Evolutionary conservation across 2,113 vertebrate species (phyloP).

Genomic region (Bucco capensis): DNA sequence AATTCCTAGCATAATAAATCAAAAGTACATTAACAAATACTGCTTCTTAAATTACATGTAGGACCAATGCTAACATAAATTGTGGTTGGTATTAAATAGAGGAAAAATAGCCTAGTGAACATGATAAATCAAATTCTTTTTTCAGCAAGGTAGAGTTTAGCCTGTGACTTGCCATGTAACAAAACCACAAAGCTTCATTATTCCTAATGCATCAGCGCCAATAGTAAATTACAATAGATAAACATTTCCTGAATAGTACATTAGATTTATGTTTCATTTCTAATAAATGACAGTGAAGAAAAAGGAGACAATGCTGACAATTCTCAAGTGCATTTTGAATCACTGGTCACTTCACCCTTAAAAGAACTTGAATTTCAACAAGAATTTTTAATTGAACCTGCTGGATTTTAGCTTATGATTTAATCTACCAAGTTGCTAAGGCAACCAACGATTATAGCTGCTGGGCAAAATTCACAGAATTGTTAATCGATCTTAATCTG

Average conservation of each 20-base stretch:
- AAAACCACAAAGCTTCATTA: neutral
- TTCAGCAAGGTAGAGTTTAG: neutral
- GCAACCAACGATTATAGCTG: conserved; percentile 61
- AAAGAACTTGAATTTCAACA: conserved; percentile 52
- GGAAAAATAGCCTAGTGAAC: neutral
- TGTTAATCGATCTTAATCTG: conserved; percentile 63
- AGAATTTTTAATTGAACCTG: conserved; percentile 63
- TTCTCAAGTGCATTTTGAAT: neutral
- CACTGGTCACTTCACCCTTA: neutral
- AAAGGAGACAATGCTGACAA: neutral
- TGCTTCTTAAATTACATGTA: neutral
- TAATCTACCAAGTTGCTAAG: conserved; percentile 60
- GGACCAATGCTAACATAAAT: neutral
- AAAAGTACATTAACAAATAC: neutral
- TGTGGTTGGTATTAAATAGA: neutral
- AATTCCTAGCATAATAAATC: neutral
- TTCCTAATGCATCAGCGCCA: neutral
- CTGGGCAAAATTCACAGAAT: conserved; percentile 59
- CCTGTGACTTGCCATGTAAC: neutral
- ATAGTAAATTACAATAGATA: neutral
- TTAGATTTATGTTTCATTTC: neutral
- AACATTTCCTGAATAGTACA: neutral
- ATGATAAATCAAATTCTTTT: neutral
- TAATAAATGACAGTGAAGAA: neutral
- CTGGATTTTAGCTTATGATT: conserved; percentile 50